Conservation (phyloP, 2,797 vertebrate genomes). For the Mionectes olivaceus region DNA sequence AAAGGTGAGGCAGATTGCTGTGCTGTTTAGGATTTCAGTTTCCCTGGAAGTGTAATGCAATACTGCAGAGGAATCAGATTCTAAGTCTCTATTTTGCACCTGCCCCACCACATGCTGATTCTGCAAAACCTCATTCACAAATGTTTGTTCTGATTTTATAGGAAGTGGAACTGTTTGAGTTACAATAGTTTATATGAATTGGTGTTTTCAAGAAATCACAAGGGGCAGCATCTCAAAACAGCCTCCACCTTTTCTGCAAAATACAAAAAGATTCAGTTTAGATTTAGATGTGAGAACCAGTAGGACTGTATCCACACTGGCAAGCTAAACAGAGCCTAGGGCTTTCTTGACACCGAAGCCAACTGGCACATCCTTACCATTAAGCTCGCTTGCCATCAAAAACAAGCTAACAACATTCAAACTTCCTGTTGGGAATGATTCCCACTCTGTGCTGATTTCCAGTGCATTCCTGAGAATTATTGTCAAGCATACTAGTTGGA, state of each 20-base stretch:
- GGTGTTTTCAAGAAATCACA: background rate
- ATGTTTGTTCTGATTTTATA: background rate
- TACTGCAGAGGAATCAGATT: background rate
- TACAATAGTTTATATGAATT: background rate
- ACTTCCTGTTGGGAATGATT: constrained; percentile 39
- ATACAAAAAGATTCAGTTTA: background rate
- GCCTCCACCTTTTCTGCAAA: background rate
- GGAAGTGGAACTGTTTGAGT: background rate
- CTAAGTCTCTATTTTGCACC: background rate
- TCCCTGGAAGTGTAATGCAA: background rate
- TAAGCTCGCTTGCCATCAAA: constrained; percentile 48
- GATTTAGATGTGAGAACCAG: background rate
- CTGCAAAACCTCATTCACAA: constrained; percentile 8
- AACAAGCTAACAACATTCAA: constrained; percentile 35
- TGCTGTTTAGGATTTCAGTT: background rate
- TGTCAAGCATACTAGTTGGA: background rate
- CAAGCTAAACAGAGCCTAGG: background rate
- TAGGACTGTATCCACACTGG: background rate
- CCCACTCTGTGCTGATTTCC: constrained; percentile 35
- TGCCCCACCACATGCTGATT: background rate
- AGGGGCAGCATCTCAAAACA: background rate
- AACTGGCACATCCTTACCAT: constrained; percentile 29
- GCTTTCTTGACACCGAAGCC: constrained; percentile 33
- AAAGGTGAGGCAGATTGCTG: background rate
- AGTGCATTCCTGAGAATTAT: constrained; percentile 6